Percentiles rank a stretch among this genome's conserved stretches.
phyloP scores from a whole-genome alignment of 2,888 invertebrate species.

The Xestia sexstrigata region DNA sequence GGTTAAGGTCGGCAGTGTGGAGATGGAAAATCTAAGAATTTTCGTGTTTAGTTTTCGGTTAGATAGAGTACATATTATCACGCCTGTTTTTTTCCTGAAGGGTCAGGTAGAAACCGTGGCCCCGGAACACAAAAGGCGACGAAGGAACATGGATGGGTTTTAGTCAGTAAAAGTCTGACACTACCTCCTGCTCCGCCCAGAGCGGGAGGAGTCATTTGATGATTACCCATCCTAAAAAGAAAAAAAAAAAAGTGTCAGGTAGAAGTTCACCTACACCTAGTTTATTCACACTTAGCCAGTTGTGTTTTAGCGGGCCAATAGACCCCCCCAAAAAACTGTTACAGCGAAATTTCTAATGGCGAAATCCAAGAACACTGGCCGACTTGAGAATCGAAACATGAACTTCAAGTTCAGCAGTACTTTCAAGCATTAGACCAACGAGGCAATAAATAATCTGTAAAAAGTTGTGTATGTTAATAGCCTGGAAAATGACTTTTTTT shows the following conservation, averaged over 20 bases:
- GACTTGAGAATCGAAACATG: neutral
- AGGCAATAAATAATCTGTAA: neutral
- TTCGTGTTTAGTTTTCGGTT: neutral
- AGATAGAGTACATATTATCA: neutral
- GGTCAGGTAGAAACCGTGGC: too few species aligned
- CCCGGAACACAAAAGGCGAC: too few species aligned
- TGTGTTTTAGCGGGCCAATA: neutral
- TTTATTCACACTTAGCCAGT: neutral
- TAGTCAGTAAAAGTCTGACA: too few species aligned
- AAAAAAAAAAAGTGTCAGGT: too few species aligned
- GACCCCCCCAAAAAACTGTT: neutral
- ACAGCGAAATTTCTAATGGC: neutral
- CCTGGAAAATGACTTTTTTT: neutral
- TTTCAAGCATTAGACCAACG: neutral
- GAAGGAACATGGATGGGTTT: too few species aligned
- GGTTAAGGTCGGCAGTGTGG: constrained; percentile 11
- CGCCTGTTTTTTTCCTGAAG: neutral
- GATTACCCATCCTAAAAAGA: too few species aligned
- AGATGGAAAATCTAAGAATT: neutral
- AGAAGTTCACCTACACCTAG: neutral
- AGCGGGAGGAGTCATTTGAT: too few species aligned
- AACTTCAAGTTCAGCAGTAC: neutral
- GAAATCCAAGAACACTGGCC: neutral
- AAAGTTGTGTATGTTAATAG: neutral
- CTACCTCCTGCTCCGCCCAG: too few species aligned